Percentiles rank a stretch among this genome's conserved stretches.
Evolutionary conservation across 2,888 invertebrate genomes (phyloP).

Genomic region (Alviniconcha strummeri): DNA sequence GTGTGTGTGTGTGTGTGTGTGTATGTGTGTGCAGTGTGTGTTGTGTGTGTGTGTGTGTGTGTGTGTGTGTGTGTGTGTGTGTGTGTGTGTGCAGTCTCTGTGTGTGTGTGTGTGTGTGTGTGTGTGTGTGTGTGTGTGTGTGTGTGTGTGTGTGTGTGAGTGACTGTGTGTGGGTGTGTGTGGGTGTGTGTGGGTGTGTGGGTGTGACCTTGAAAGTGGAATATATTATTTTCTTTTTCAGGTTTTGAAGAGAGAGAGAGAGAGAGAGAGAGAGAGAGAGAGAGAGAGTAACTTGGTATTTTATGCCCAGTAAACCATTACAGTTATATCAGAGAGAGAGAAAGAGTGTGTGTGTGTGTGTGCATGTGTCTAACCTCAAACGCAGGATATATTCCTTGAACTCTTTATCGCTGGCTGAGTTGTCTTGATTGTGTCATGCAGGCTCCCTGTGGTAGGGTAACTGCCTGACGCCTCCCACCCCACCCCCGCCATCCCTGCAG

Average conservation of each 20-base stretch:
- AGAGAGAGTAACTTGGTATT: background rate
- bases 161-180: background rate
- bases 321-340: background rate
- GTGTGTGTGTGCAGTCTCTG: background rate
- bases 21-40: background rate
- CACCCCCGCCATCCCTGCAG: too few species aligned
- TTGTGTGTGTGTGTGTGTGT: background rate
- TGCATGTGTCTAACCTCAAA: background rate
- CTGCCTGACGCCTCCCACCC: too few species aligned
- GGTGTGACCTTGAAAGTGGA: background rate
- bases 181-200: background rate
- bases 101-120: constrained; percentile 23
- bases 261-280: too few species aligned
- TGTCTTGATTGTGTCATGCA: too few species aligned
- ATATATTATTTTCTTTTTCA: too few species aligned
- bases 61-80: background rate
- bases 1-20: background rate
- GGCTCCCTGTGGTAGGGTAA: too few species aligned
- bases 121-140: constrained; percentile 21
- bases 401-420: too few species aligned
- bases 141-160: background rate
- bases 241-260: too few species aligned
- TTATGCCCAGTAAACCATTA: background rate
- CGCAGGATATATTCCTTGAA: background rate
- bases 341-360: background rate